A percentile compares a stretch with the other conserved stretches of the same genome.
phyloP scores from a whole-genome alignment of 2,797 vertebrate species.

The Huso huso region DNA sequence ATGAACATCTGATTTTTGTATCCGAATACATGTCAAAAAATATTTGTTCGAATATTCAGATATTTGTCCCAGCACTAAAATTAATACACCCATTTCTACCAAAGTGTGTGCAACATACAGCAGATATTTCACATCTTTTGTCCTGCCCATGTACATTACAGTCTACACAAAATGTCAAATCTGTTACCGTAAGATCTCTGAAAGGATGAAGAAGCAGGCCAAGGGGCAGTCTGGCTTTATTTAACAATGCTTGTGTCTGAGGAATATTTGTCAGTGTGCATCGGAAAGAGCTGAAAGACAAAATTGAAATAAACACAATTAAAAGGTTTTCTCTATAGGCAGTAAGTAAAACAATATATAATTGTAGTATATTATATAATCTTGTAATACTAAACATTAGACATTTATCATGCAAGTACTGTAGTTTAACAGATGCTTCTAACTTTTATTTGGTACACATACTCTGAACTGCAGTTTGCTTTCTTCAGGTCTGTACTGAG shows the following conservation, averaged over 20 bases:
- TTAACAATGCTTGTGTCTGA: constrained; percentile 87
- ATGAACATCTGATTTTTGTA: too few relatives aligned
- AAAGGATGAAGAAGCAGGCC: constrained; percentile 92
- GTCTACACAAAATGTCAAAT: neutral
- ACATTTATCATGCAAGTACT: neutral
- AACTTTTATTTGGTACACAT: constrained; percentile 40
- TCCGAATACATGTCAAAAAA: too few relatives aligned
- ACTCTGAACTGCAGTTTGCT: constrained; percentile 93
- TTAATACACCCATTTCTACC: too few relatives aligned
- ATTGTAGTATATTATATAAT: neutral
- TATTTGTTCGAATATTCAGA: too few relatives aligned
- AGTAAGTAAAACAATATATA: constrained; percentile 4
- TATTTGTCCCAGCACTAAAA: too few relatives aligned
- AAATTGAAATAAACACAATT: neutral
- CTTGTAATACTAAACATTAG: too few relatives aligned
- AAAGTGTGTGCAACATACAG: too few relatives aligned
- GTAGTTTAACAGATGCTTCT: constrained; percentile 3
- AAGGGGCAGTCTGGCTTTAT: constrained; percentile 90
- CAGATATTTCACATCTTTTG: too few relatives aligned
- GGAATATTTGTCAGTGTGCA: constrained; percentile 90
- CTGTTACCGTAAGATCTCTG: constrained; percentile 84
- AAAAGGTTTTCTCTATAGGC: neutral
- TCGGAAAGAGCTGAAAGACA: constrained; percentile 73
- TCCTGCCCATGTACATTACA: too few relatives aligned
- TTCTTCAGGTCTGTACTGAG: constrained; percentile 83